phyloP scores from a whole-genome alignment of 2,797 vertebrate genomes.

The Rhinatrema bivittatum region DNA sequence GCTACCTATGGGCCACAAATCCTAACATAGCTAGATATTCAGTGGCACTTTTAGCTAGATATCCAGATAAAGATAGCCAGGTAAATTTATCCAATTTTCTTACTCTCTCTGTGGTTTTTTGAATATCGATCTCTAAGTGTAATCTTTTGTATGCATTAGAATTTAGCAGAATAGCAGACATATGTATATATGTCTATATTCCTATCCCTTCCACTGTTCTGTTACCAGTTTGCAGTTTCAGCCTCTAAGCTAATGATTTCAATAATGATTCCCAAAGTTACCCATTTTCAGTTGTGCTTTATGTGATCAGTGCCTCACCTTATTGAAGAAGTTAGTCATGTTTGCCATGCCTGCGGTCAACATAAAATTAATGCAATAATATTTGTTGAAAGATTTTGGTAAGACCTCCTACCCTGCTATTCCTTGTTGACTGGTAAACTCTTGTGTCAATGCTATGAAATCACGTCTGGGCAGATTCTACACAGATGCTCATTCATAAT shows the following conservation, averaged over 20 bases:
- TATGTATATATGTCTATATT: no score
- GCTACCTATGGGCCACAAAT: no score
- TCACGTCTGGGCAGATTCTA: background rate
- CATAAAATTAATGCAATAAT: constrained; percentile 19
- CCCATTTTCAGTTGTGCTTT: constrained; percentile 7
- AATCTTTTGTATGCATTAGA: no score
- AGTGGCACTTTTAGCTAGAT: no score
- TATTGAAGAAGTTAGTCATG: constrained; percentile 7
- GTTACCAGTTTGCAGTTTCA: constrained; percentile 7
- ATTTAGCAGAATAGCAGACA: no score
- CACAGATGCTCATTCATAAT: background rate
- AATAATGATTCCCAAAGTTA: background rate
- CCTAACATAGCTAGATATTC: no score
- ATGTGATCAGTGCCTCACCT: constrained; percentile 16
- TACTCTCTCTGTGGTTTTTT: no score
- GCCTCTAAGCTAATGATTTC: constrained; percentile 4
- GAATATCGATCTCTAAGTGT: no score
- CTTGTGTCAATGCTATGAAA: constrained; percentile 11
- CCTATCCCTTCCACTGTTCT: no score
- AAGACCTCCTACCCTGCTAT: constrained; percentile 24
- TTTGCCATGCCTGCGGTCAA: constrained; percentile 14
- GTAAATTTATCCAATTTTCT: no score
- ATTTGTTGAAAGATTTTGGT: constrained; percentile 15
- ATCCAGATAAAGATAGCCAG: no score
- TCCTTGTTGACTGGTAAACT: background rate